A percentile compares a stretch with the other conserved stretches of the same genome.
phyloP scores from a whole-genome alignment of 23 tunicate species.

The Botrylloides violaceus region DNA sequence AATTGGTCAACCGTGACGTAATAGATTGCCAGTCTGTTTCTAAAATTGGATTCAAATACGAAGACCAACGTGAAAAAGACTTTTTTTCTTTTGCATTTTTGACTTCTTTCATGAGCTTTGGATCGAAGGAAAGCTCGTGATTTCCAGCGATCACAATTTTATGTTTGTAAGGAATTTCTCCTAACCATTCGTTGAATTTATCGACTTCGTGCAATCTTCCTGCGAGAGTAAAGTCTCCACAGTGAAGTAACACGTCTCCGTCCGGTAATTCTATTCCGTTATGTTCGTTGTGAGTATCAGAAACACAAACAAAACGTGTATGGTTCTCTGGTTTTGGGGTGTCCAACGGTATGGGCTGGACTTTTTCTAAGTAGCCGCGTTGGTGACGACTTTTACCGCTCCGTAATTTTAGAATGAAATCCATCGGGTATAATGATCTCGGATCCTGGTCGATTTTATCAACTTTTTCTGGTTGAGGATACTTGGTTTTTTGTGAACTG shows the following conservation, averaged over 20 bases:
- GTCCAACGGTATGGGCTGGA: conserved; percentile 27
- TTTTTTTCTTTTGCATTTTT: conserved; percentile 4
- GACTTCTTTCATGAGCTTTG: conserved; percentile 37
- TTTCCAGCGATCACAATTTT: conserved; percentile 74
- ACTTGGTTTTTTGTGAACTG: background rate
- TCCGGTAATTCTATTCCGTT: conserved; percentile 23
- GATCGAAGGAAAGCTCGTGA: conserved; percentile 80
- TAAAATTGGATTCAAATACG: conserved; percentile 15
- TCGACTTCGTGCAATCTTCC: conserved; percentile 58
- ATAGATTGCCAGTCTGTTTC: conserved; percentile 28
- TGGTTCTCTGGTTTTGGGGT: conserved; percentile 37
- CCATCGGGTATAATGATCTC: background rate
- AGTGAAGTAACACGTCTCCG: conserved; percentile 70
- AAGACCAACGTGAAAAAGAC: background rate
- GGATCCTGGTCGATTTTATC: background rate
- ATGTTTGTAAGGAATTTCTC: conserved; percentile 35
- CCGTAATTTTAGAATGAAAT: background rate
- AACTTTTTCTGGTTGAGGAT: background rate
- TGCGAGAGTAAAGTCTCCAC: conserved; percentile 74
- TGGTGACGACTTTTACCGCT: conserved; percentile 1
- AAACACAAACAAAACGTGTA: conserved; percentile 72
- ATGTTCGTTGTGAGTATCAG: conserved; percentile 73
- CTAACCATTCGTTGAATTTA: conserved; percentile 74
- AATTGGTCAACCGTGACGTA: conserved; percentile 42
- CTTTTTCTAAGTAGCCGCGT: conserved; percentile 19